Base-by-base conservation (phyloP, 1,140 invertebrate species). In the Scylla paramamosain region DNA sequence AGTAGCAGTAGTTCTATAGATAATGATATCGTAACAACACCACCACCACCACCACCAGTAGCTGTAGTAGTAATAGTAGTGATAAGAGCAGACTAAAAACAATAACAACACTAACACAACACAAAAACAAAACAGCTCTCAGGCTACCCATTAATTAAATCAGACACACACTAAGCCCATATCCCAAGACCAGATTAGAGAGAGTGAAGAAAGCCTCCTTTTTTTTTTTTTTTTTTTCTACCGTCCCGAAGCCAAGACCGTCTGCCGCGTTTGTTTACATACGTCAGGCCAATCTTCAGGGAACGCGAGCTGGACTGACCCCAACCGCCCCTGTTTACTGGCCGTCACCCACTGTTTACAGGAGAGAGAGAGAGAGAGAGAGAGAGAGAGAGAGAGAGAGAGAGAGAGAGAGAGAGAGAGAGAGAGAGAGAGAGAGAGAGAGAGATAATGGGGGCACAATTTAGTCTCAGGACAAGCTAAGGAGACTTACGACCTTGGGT, bases 171-270 rank as follows among this genome's bases (percentile, higher is more conserved):
- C 16, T 59, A 14, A 59, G 52, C 16, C 16, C 10, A 12, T 59
- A 59, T 59, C 16, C 16, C 16, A 14, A 59, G 52, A 59, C 10
- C 52, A 59, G 52, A 59, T 59, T 59, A 77, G 20, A n/a, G 25
- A n/a, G 25, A 77, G 67, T 25, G 20, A 25, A 7, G 67, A n/a
- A 77, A 20, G 67, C 67, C 0, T 77, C n/a, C 8, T 77, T 77
- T 77, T 77, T n/a, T n/a, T 77, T 77, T 25, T 77, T 77, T n/a
- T 77, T 77, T 77, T 77, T n/a, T 77, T 77, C n/a, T 12, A 77
- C 67, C 67, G 25, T 77, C 16, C 67, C 67, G 8, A 1, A n/a
- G 67, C 6, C 20, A 77, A 77, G 67, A 77, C 67, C 0, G 67
- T 77, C 67, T 77, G 67, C 6, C 20, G 67, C 20, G 67, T 77